These are phyloP conservation scores for Caenorhabditis sp. DNA, from an alignment of 2,888 invertebrate species.

Conservation along the genomic window DNA sequence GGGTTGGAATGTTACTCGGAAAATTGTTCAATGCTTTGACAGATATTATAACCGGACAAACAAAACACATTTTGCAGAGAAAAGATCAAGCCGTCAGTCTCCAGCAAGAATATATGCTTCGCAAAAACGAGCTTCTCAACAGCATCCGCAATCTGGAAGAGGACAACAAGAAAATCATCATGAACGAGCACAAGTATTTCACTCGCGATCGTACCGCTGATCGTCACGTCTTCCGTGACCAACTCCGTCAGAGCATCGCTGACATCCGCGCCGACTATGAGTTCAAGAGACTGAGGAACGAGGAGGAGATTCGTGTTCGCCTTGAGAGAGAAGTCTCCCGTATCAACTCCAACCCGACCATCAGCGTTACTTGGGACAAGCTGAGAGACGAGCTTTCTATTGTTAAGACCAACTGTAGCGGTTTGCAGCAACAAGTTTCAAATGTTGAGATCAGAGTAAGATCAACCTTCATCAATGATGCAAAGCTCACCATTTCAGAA, in stretches of 20 bases:
- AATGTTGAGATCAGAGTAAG: constrained; percentile 46
- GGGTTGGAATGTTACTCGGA: too few relatives aligned
- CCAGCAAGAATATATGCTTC: constrained; percentile 42
- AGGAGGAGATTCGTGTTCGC: constrained; percentile 52
- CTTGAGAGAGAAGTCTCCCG: constrained; percentile 25
- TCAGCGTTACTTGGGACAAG: constrained; percentile 16
- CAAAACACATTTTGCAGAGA: constrained; percentile 40
- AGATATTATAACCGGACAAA: too few relatives aligned
- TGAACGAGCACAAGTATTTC: constrained; percentile 69
- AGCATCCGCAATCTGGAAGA: constrained; percentile 56
- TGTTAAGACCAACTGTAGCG: constrained; percentile 23
- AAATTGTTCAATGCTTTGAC: too few relatives aligned
- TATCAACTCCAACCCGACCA: constrained; percentile 1
- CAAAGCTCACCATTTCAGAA: constrained; percentile 32
- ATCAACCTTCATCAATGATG: neutral
- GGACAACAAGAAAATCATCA: constrained; percentile 63
- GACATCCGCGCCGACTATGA: constrained; percentile 86
- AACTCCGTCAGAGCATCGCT: constrained; percentile 85
- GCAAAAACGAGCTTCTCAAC: constrained; percentile 54
- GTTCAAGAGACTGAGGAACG: constrained; percentile 43
- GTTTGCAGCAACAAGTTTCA: constrained; percentile 42
- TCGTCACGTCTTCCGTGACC: constrained; percentile 86
- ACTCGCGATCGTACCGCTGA: constrained; percentile 85
- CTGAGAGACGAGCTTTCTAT: constrained; percentile 35
- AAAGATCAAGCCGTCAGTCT: constrained; percentile 61